phyloP scores from a whole-genome alignment of 2,888 invertebrate species.

The Lasius fuliginosus region DNA sequence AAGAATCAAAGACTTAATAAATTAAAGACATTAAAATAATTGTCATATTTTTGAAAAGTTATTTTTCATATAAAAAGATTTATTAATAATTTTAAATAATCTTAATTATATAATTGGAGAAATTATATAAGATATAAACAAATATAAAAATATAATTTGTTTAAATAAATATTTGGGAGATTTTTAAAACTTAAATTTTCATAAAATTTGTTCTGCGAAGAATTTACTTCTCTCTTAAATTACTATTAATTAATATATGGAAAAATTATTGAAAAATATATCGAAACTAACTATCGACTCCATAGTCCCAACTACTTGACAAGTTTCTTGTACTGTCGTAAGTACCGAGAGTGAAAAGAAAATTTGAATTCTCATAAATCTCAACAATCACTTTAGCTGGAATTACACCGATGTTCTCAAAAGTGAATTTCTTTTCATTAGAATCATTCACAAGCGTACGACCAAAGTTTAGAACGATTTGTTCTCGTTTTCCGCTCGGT shows the following conservation, averaged over 20 bases:
- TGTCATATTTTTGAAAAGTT: not conserved
- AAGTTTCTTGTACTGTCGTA: constrained; percentile 13
- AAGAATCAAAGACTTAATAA: not conserved
- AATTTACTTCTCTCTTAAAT: not conserved
- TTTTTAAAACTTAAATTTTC: not conserved
- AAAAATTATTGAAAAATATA: not conserved
- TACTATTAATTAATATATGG: not conserved
- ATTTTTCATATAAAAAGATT: not conserved
- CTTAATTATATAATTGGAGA: not conserved
- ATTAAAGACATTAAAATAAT: not conserved
- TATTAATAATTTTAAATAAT: not conserved
- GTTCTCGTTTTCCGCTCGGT: constrained; percentile 67
- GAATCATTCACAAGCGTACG: constrained; percentile 81
- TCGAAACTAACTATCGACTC: constrained; percentile 42
- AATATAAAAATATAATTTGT: not conserved
- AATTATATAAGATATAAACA: not conserved
- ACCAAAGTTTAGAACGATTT: constrained; percentile 80
- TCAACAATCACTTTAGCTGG: constrained; percentile 85
- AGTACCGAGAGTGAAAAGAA: constrained; percentile 60
- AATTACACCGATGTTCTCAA: constrained; percentile 85
- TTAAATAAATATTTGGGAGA: not conserved
- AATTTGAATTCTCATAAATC: constrained; percentile 78
- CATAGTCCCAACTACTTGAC: constrained; percentile 46
- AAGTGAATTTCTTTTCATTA: constrained; percentile 74
- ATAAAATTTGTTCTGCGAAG: not conserved